phyloP scores from a whole-genome alignment of 2,888 invertebrate genomes.

The Leptopilina myrica region DNA sequence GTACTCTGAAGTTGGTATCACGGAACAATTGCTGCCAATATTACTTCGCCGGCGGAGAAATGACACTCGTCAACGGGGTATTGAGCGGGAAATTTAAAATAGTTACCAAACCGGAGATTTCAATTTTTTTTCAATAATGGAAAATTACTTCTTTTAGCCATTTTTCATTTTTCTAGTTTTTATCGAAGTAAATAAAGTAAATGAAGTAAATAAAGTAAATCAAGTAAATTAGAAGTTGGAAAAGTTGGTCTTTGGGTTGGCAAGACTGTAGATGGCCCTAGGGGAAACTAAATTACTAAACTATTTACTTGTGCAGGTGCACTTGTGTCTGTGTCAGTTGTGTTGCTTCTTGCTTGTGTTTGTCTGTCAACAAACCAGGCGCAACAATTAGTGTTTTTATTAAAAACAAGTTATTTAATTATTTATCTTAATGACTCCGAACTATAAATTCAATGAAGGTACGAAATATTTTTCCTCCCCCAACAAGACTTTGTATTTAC shows the following conservation, averaged over 20 bases:
- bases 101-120: no score
- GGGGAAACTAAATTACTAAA: neutral
- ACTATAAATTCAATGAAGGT: slow-evolving; percentile 35
- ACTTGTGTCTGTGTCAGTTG: no score
- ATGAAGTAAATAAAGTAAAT: no score
- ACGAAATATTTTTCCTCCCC: neutral
- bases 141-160: no score
- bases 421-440: slow-evolving; percentile 20
- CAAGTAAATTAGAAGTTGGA: no score
- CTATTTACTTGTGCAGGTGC: no score
- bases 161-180: no score
- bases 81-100: neutral
- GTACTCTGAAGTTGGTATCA: slow-evolving; percentile 15
- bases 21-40: slow-evolving; percentile 3
- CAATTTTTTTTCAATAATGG: no score
- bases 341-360: neutral
- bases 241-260: neutral
- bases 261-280: neutral
- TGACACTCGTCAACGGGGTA: neutral
- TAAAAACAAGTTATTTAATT: neutral
- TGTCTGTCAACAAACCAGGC: neutral
- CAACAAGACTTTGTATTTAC: neutral
- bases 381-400: slow-evolving; percentile 1
- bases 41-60: neutral
- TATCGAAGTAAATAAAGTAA: no score